These are phyloP conservation scores for Lasioglossum albipes DNA, from an alignment of 1,140 invertebrate genomes.

Conservation along the genomic window DNA sequence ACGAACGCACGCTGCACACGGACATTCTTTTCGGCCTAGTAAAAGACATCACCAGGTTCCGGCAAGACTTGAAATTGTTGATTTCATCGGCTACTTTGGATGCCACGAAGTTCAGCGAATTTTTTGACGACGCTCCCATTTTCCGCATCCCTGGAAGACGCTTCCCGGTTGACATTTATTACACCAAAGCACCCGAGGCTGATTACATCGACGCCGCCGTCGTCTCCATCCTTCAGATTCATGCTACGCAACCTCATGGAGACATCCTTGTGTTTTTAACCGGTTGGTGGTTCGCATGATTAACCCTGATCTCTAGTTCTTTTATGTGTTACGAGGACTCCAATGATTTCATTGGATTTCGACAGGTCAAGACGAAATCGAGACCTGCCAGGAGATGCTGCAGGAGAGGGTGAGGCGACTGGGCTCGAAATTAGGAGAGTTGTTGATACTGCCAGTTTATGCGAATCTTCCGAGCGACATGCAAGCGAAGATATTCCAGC, in stretches of 20 bases:
- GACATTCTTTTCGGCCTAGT: conserved; percentile 99
- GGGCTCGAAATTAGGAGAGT: conserved; percentile 95
- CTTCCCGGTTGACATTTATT: conserved; percentile 97
- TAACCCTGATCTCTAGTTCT: conserved; percentile 33
- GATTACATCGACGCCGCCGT: conserved; percentile 99
- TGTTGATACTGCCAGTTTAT: conserved; percentile 98
- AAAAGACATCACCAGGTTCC: conserved; percentile 97
- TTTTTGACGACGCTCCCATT: conserved; percentile 99
- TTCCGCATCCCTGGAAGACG: conserved; percentile 96
- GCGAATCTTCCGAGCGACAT: conserved; percentile 99
- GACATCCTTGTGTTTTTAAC: conserved; percentile 99
- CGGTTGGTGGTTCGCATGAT: conserved; percentile 79
- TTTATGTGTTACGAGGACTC: not conserved
- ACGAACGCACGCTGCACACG: conserved; percentile 98
- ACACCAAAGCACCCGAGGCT: conserved; percentile 99
- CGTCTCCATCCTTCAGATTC: conserved; percentile 98
- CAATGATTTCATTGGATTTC: conserved; percentile 4
- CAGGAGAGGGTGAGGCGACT: conserved; percentile 93
- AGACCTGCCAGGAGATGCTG: conserved; percentile 96
- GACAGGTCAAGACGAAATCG: conserved; percentile 92
- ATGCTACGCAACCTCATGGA: conserved; percentile 96
- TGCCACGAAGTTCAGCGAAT: conserved; percentile 98
- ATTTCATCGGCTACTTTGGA: conserved; percentile 99
- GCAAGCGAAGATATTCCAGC: conserved; percentile 99
- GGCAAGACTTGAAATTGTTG: conserved; percentile 96